phyloP scores from a whole-genome alignment of 64 coral and sea anemone genomes.

The Pocillopora verrucosa region DNA sequence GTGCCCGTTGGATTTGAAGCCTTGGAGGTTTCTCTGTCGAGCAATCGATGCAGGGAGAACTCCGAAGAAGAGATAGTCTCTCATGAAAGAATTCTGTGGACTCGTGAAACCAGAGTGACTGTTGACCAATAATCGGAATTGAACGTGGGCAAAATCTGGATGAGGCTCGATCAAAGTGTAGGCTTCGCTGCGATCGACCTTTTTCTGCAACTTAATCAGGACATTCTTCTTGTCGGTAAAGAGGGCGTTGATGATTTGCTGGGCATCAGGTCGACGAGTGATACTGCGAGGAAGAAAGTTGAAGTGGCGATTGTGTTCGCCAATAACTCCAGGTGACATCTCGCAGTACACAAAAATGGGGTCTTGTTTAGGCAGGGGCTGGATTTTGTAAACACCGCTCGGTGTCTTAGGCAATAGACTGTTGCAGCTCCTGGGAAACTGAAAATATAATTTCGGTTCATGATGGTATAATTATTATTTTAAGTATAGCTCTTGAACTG shows the following conservation, averaged over 20 bases:
- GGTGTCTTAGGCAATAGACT: neutral
- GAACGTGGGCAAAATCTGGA: neutral
- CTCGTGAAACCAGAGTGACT: slow-evolving; percentile 19
- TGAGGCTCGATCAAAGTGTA: slow-evolving; percentile 56
- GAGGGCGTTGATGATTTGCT: slow-evolving; percentile 4
- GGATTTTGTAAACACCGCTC: neutral
- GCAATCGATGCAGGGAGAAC: slow-evolving; percentile 11
- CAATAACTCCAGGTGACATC: slow-evolving; percentile 31
- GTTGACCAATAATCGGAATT: slow-evolving; percentile 24
- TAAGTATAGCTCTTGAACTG: too few relatives aligned
- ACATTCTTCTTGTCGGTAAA: slow-evolving; percentile 55
- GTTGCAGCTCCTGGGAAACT: neutral
- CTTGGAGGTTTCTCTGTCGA: neutral
- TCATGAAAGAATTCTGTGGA: slow-evolving; percentile 28
- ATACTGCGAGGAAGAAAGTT: slow-evolving; percentile 55
- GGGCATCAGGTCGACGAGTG: neutral
- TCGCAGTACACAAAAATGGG: slow-evolving; percentile 64
- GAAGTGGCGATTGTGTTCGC: slow-evolving; percentile 18
- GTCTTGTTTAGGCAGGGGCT: neutral
- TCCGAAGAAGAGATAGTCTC: slow-evolving; percentile 57
- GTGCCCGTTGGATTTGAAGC: slow-evolving; percentile 56
- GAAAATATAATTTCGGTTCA: neutral
- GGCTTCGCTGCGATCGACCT: slow-evolving; percentile 9
- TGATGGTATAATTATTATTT: too few relatives aligned
- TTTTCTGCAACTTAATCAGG: slow-evolving; percentile 44